Conservation (phyloP, 1,140 invertebrate species). For the Cyphomyrmex costatus region DNA sequence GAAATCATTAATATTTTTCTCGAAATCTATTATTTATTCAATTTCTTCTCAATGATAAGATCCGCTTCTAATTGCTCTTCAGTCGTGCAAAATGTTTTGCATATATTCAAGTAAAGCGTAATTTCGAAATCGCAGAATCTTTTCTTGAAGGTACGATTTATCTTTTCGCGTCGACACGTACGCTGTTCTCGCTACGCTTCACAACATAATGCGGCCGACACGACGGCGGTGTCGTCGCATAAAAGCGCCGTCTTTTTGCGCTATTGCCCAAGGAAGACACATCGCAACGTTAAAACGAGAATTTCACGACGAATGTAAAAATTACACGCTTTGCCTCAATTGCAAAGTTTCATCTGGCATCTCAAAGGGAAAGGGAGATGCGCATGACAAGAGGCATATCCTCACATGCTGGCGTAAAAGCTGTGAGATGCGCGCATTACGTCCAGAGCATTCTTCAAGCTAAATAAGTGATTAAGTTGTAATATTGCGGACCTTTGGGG, state of each 20-base stretch:
- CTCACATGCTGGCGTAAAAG: neutral
- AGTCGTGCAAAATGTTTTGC: neutral
- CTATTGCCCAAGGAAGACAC: slow-evolving; percentile 26
- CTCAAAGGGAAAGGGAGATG: slow-evolving; percentile 21
- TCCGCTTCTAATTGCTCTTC: neutral
- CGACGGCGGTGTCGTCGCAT: neutral
- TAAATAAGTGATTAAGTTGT: slow-evolving; percentile 58
- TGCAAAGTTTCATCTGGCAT: neutral
- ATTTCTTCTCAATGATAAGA: neutral
- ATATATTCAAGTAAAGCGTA: neutral
- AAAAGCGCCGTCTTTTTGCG: slow-evolving; percentile 38
- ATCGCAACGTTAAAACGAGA: slow-evolving; percentile 31
- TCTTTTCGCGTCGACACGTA: slow-evolving; percentile 34
- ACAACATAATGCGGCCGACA: slow-evolving; percentile 23
- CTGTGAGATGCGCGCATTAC: neutral
- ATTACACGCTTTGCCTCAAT: slow-evolving; percentile 38
- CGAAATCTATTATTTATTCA: neutral
- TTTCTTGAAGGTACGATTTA: slow-evolving; percentile 31
- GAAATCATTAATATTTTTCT: neutral
- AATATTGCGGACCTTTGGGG: neutral
- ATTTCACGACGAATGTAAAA: slow-evolving; percentile 48
- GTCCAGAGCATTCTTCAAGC: neutral
- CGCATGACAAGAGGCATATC: neutral
- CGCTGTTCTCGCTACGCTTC: slow-evolving; percentile 8
- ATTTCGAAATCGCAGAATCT: slow-evolving; percentile 28